phyloP scores from a whole-genome alignment of 1,140 invertebrate genomes.

The Apis laboriosa region DNA sequence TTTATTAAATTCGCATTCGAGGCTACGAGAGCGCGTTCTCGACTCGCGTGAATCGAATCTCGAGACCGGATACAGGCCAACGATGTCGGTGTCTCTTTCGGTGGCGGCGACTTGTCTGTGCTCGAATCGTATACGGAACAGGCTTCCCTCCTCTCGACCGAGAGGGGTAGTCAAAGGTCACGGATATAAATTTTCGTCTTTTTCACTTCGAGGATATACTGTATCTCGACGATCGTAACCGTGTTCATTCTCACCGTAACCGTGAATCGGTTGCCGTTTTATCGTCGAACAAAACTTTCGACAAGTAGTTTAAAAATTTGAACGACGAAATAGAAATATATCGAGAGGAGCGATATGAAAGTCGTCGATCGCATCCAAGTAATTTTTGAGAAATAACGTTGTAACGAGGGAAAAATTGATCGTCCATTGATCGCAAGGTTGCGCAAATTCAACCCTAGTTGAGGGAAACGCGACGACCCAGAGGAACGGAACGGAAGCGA shows the following conservation, averaged over 20 bases:
- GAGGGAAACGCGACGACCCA: conserved; percentile 2
- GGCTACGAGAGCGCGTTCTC: conserved; percentile 57
- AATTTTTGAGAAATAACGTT: not conserved
- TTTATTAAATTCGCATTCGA: conserved; percentile 72
- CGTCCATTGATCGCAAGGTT: not conserved
- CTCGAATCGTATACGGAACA: conserved; percentile 6
- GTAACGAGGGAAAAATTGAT: conserved; percentile 3
- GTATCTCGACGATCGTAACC: conserved; percentile 3
- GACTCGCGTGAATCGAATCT: conserved; percentile 42
- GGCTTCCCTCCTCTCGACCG: conserved; percentile 13
- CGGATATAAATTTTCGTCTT: conserved; percentile 15
- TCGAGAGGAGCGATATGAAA: too few relatives aligned
- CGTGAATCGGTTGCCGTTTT: not conserved
- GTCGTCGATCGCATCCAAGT: too few relatives aligned
- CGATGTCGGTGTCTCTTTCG: conserved; percentile 26
- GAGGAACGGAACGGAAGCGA: not conserved
- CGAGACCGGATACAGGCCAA: conserved; percentile 53
- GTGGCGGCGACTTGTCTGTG: conserved; percentile 40
- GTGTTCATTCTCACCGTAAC: not conserved
- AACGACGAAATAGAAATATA: too few relatives aligned
- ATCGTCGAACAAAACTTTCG: not conserved
- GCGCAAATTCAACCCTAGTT: conserved; percentile 17
- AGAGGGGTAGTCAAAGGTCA: conserved; percentile 44
- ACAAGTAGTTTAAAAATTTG: too few relatives aligned
- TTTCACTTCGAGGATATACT: not conserved